A percentile compares a stretch with the other conserved stretches of the same genome.
Conservation (phyloP, 2,888 invertebrate genomes). For the Lepidochitona cinerea region DNA sequence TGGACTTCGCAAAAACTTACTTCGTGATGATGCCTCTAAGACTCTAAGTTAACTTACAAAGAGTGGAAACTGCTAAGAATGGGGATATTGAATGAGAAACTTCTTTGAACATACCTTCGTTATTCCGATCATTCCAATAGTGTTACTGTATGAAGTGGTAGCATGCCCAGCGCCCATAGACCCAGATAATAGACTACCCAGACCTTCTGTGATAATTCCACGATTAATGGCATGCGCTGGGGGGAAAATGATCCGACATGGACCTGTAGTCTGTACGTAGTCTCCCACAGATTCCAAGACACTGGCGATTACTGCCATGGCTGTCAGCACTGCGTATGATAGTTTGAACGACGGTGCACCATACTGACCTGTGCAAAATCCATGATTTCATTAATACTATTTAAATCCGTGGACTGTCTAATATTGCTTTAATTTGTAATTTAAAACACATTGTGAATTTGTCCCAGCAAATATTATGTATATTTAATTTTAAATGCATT, state of each 20-base stretch:
- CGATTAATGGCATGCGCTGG: neutral
- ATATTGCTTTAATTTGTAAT: too few species aligned
- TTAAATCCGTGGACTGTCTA: too few species aligned
- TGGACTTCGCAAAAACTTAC: too few species aligned
- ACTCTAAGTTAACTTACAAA: too few species aligned
- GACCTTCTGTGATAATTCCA: neutral
- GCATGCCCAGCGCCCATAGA: neutral
- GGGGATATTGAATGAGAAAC: too few species aligned
- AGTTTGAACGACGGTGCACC: neutral
- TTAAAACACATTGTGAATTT: too few species aligned
- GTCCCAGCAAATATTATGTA: too few species aligned
- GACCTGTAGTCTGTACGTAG: neutral
- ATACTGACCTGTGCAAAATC: constrained; percentile 14
- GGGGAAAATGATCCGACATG: neutral
- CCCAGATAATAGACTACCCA: neutral
- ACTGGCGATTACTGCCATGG: neutral
- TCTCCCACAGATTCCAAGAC: neutral
- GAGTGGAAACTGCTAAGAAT: too few species aligned
- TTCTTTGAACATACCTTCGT: neutral
- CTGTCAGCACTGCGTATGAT: neutral
- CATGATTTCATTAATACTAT: too few species aligned
- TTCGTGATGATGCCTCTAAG: too few species aligned
- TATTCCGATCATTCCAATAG: neutral
- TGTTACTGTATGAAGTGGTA: neutral
- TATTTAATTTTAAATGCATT: too few species aligned